Evolutionary conservation across 2,888 invertebrate genomes (phyloP).

Genomic region (Synanthedon tipuliformis): DNA sequence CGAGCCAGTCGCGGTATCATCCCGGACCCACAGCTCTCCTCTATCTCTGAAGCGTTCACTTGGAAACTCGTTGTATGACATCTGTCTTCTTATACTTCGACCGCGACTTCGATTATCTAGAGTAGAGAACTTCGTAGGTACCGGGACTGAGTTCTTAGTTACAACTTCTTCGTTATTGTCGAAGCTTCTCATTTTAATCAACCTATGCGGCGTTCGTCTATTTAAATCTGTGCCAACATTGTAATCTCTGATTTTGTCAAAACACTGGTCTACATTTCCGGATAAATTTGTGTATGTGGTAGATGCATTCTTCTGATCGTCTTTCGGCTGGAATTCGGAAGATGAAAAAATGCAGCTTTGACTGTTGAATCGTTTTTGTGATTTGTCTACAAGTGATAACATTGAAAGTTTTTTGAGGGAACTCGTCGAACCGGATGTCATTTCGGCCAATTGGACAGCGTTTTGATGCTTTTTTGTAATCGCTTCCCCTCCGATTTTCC

Average conservation of each 20-base stretch:
- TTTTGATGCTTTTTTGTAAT: conserved; percentile 61
- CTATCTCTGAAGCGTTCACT: conserved; percentile 53
- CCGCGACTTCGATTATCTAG: conserved; percentile 60
- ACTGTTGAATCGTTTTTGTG: conserved; percentile 52
- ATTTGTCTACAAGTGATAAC: conserved; percentile 58
- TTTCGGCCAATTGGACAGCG: conserved; percentile 60
- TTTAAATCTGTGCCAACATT: conserved; percentile 33
- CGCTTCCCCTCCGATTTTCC: conserved; percentile 60
- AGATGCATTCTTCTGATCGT: conserved; percentile 44
- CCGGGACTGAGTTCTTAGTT: conserved; percentile 40
- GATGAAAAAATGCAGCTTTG: conserved; percentile 57
- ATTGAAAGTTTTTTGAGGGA: conserved; percentile 60
- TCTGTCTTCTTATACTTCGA: conserved; percentile 57
- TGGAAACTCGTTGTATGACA: conserved; percentile 65
- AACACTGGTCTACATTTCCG: conserved; percentile 63
- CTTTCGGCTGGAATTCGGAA: conserved; percentile 47
- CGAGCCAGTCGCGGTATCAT: conserved; percentile 39
- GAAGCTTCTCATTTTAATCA: conserved; percentile 52
- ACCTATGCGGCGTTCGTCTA: conserved; percentile 33
- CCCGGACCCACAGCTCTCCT: conserved; percentile 44
- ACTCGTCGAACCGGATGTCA: conserved; percentile 54
- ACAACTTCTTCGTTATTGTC: conserved; percentile 51
- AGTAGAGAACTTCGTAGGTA: conserved; percentile 56
- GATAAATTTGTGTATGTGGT: conserved; percentile 62
- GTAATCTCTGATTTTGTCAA: conserved; percentile 53